Conservation (phyloP, 2,797 vertebrate species). For the Epinephelus coioides region DNA sequence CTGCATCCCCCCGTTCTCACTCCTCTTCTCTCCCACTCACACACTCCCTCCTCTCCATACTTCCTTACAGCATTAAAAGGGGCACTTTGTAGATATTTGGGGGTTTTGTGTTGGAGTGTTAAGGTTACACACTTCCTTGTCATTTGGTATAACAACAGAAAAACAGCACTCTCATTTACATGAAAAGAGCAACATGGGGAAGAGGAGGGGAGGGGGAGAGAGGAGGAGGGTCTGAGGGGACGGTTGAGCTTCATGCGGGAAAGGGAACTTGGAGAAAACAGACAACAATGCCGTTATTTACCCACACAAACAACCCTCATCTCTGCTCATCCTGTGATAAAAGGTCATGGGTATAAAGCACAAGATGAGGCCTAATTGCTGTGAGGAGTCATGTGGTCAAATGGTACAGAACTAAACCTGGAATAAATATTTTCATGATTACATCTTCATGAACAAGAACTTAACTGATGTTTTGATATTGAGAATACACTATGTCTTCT, state of each 20-base stretch:
- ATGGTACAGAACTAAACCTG: neutral
- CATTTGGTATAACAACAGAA: conserved; percentile 91
- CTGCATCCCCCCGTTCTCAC: neutral
- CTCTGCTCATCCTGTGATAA: conserved; percentile 80
- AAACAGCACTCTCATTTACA: conserved; percentile 87
- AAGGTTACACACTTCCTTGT: conserved; percentile 90
- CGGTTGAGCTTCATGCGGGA: conserved; percentile 75
- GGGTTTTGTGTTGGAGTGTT: conserved; percentile 86
- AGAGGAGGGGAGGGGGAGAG: conserved; percentile 30
- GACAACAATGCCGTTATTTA: conserved; percentile 85
- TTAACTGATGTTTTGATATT: neutral
- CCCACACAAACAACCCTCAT: conserved; percentile 74
- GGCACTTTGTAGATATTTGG: conserved; percentile 87
- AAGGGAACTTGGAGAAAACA: conserved; percentile 78
- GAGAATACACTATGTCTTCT: neutral
- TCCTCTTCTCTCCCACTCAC: neutral
- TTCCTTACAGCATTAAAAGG: conserved; percentile 81
- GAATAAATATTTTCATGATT: neutral
- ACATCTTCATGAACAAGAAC: neutral
- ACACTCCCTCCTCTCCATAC: conserved; percentile 56
- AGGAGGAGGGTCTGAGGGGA: conserved; percentile 59
- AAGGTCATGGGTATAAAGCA: conserved; percentile 64
- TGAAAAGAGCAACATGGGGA: conserved; percentile 86
- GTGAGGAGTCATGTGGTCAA: conserved; percentile 18
- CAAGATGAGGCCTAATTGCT: conserved; percentile 41